Evolutionary conservation across 92 coral and sea anemone species (phyloP).

Genomic region (Siderastrea radians): DNA sequence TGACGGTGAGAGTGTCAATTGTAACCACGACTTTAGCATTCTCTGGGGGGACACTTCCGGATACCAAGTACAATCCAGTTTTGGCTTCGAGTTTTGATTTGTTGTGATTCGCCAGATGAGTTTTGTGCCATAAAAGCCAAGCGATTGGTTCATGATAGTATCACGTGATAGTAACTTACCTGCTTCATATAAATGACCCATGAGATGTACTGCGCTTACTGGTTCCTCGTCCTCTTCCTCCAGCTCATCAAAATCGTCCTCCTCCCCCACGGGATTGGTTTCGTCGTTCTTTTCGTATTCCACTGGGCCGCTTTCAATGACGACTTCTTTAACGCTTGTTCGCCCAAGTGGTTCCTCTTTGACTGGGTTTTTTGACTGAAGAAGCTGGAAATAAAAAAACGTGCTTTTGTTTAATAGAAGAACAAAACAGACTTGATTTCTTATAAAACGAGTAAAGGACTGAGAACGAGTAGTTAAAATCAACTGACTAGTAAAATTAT

Average conservation of each 20-base stretch:
- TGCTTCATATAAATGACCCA: constrained; percentile 86
- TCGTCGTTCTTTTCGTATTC: constrained; percentile 80
- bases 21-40: too few relatives aligned
- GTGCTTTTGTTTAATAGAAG: background rate
- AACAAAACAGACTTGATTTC: too few relatives aligned
- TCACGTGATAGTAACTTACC: constrained; percentile 60
- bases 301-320: constrained; percentile 96
- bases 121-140: background rate
- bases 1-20: too few relatives aligned
- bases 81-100: too few relatives aligned
- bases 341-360: background rate
- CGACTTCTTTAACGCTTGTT: constrained; percentile 48
- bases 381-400: constrained; percentile 12
- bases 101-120: too few relatives aligned
- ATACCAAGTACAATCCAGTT: too few relatives aligned
- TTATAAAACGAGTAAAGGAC: background rate
- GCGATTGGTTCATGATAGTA: background rate
- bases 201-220: constrained; percentile 91
- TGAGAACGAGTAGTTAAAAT: too few relatives aligned
- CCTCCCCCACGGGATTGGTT: constrained; percentile 62
- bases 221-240: constrained; percentile 89
- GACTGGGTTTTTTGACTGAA: background rate
- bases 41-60: too few relatives aligned
- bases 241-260: constrained; percentile 77
- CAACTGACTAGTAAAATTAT: too few relatives aligned